Evolutionary conservation across 37 sponge, comb jelly and placozoan species (phyloP), one percentile per base, ranked within the genome.

Genomic region (Ianthella basta): DNA sequence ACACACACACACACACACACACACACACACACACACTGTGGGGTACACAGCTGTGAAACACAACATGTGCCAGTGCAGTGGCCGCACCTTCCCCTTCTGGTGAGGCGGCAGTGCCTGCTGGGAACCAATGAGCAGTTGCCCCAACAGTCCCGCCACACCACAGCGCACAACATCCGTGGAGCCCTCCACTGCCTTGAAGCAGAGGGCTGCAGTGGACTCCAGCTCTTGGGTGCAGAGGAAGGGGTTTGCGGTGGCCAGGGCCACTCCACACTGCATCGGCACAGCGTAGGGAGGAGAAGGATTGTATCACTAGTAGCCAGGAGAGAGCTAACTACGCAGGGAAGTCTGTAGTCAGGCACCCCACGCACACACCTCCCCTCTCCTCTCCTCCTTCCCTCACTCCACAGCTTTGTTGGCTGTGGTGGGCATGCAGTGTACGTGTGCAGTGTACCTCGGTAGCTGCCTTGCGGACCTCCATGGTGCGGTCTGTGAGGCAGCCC

Each of bases 151-250:
- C n/a, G 98, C 96, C 4, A 93, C 59, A 39, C 89, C 74, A 70
- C 92, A 89, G 67, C 98, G 90, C 37, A 86, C 88, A 12, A 89
- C 79, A 66, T 93, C 91, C 72, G 63, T 90, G 20, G 98, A 93
- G 36, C 98, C 96, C 37, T 98, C 98, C 59, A 93, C 70, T 5
- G 90, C 90, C 38, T 85, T 89, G 55, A 95, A 66, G 83, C 96
- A 98, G 50, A 23, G 44, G 40, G 93, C 77, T 34, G 91, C 84
- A 82, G 91, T 72, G 44, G 84, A 81, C 56, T 95, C 98, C 38
- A 98, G 72, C 25, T 98, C 98, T 23, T 85, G 82, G 40, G 90
- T 82, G 80, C 91, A 98, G 29, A 87, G 61, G 63, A 91, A 80
- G 15, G 91, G 59, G 79, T 87, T 84, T 68, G 67, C 57, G 13